Conservation (phyloP, 2,113 vertebrate genomes). For the Bubo blakistoni region DNA sequence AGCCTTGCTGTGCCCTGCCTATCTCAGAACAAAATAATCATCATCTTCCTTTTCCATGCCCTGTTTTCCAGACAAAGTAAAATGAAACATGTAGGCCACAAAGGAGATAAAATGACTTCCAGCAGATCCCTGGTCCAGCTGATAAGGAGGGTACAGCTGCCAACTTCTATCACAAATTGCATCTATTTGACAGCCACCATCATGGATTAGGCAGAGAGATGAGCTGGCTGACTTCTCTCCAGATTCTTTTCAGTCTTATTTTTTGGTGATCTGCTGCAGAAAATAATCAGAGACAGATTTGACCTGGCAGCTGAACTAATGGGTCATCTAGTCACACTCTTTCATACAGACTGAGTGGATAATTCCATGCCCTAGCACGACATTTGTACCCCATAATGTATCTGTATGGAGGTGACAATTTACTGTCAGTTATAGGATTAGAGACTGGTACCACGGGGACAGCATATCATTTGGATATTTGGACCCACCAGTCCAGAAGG, state of each 20-base stretch:
- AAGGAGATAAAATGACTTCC: not conserved
- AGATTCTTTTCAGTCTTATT: not conserved
- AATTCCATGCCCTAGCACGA: not conserved
- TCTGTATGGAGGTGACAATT: not conserved
- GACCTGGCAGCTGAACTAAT: not conserved
- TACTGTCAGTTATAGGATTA: not conserved
- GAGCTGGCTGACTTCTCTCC: not conserved
- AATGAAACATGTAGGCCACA: not conserved
- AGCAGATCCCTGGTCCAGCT: not conserved
- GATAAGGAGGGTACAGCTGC: not conserved
- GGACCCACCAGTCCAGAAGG: not conserved
- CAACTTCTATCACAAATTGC: not conserved
- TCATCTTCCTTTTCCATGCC: not conserved
- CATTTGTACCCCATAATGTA: not conserved
- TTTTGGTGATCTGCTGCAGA: not conserved
- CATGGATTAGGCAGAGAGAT: not conserved
- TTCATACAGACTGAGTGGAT: not conserved
- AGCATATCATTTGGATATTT: not conserved
- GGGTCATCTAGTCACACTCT: fast-evolving
- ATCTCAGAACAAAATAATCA: not conserved
- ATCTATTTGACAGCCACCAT: not conserved
- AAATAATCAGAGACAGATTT: not conserved
- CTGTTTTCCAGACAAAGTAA: not conserved
- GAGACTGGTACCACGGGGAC: not conserved
- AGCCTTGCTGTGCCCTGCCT: not conserved